Base-by-base conservation (phyloP, 2,113 vertebrate genomes). In the Malaclemys terrapin region DNA sequence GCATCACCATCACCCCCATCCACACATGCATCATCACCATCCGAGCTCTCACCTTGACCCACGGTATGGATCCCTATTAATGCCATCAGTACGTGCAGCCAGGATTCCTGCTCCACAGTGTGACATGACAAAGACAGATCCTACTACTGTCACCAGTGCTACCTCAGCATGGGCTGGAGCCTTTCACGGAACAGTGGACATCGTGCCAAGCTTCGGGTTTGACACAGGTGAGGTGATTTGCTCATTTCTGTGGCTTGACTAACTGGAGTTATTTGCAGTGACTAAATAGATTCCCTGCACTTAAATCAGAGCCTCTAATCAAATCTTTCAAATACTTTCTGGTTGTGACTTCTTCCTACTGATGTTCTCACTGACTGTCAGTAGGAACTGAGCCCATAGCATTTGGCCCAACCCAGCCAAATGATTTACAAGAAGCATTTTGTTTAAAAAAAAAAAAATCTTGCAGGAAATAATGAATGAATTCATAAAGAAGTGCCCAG, bases 111-210 rank as follows among this genome's bases (percentile, higher is more conserved):
- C 99, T 80, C 95, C 98, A 3, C 99, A 98, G 91, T 94, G 98
- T 16, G 99, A 99, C 54, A 96, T 95, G 45, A 87, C 98, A 45
- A 99, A 99, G 98, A 97, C 99, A 27, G 99, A 99, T 84, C 97
- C 99, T 25, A 96, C 99, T 56, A 98, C 97, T 89, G 98, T 95
- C 97, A 95, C 97, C 97, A 88, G 98, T 97, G 96, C 97, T 99
- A 95, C 98, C 99, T 96, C 98, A 98, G 97, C 98, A 89, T 98
- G 99, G 98, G 98, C 99, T 82, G 98, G 98, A 96, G 99, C 99
- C 79, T 99, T 99, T 91, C 99, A 99, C 9, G 99, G 99, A 75
- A 98, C 99, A 1, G 97, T 99, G 97, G 99, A 99, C 97, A 98
- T 99, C 56, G 97, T 98, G 93, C 98, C 98, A 8, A 97, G 97